phyloP scores from a whole-genome alignment of 2,888 invertebrate genomes.

The Tethea ocularis region DNA sequence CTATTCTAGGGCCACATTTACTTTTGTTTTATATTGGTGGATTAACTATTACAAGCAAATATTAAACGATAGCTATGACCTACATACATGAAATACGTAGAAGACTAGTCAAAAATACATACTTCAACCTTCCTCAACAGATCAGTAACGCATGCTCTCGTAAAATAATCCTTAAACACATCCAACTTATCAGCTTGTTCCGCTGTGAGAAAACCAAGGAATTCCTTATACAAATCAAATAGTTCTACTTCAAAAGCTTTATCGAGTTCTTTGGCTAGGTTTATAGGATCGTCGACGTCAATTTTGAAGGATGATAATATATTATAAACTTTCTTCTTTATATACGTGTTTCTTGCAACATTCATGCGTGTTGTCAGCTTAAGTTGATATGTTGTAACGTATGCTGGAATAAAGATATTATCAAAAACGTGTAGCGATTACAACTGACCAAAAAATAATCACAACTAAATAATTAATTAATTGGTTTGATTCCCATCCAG shows the following conservation, averaged over 20 bases:
- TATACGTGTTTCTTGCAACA: slow-evolving; percentile 25
- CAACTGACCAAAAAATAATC: neutral
- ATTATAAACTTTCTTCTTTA: slow-evolving; percentile 43
- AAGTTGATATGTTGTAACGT: slow-evolving; percentile 54
- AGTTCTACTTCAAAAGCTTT: slow-evolving; percentile 42
- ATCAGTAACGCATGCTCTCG: slow-evolving; percentile 47
- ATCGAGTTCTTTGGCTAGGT: slow-evolving; percentile 41
- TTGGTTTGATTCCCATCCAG: too few relatives aligned
- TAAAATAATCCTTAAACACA: slow-evolving; percentile 63
- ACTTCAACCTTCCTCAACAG: slow-evolving; percentile 63
- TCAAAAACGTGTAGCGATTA: neutral
- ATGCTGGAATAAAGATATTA: slow-evolving; percentile 43
- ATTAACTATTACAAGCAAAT: neutral
- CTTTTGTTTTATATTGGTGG: neutral
- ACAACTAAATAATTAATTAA: too few relatives aligned
- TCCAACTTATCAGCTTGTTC: slow-evolving; percentile 62
- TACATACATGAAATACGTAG: too few relatives aligned
- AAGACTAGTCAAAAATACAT: slow-evolving; percentile 20
- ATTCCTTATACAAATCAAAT: slow-evolving; percentile 62
- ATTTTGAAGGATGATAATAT: slow-evolving; percentile 50
- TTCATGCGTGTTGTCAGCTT: slow-evolving; percentile 46
- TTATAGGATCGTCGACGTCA: slow-evolving; percentile 38
- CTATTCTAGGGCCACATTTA: neutral
- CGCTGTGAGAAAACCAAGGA: slow-evolving; percentile 63
- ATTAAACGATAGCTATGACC: neutral